Evolutionary conservation across 2,113 vertebrate genomes (phyloP), one percentile per base, ranked within the genome.

Genomic region (Rynchops niger): DNA sequence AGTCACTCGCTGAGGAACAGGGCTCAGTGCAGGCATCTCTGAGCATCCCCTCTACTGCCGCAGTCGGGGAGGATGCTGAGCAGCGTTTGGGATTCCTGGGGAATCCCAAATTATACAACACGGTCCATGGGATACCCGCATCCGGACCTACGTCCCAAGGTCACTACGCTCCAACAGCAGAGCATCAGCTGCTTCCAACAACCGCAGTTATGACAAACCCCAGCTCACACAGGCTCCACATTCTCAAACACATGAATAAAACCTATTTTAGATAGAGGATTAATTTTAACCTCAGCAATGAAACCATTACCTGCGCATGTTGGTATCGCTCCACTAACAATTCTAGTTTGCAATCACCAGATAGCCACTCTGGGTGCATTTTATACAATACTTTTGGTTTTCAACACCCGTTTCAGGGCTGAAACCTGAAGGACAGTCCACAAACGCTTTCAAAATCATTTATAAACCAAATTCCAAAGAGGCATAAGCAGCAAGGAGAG

Each of bases 1-100:
- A 1, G 13, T 9, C 20, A 1, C 62, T 22, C 5, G 0, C 36
- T 49, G 49, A 81, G 49, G 9, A 42, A 12, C 22, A 16, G 40
- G 58, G 56, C 65, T 67, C 56, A n/a, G 11, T 6, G n/a, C 42
- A 9, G 36, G 11, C 17, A 15, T 2, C 12, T 4, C 73, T 30
- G 58, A 78, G 73, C 4, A 7, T 18, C 9, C 9, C 22, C 47
- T 12, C 55, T 38, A 3, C 32, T 56, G 45, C 61, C 7, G 16
- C n/a, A 5, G 1, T 0, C 2, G 1, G 20, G 74, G 43, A 49
- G 14, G 27, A 40, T 36, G 77, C 66, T 61, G 30, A 76, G 47
- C 62, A 87, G 38, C 49, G 63, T 49, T 49, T 1, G 3, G 45
- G 34, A 80, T 63, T 55, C 66, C 66, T 59, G 0, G 3, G 71